These are phyloP conservation scores for Drosophila littoralis DNA, from an alignment of 1,140 invertebrate species.

Conservation along the genomic window DNA sequence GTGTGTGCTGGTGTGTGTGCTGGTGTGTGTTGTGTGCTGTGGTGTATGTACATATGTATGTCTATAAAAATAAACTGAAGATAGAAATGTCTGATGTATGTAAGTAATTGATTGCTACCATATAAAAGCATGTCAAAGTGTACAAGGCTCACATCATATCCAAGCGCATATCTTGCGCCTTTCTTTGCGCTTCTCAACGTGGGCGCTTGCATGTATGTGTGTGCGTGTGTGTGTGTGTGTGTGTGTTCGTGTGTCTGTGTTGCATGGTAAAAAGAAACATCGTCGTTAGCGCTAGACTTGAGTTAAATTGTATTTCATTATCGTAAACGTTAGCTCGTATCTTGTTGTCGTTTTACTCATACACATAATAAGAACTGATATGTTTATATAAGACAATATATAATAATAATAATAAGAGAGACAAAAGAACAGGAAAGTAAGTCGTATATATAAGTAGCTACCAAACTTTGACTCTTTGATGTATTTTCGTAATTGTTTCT, in stretches of 20 bases:
- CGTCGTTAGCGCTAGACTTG: conserved; percentile 56
- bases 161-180: conserved; percentile 22
- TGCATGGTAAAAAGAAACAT: conserved; percentile 50
- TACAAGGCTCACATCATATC: conserved; percentile 53
- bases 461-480: conserved; percentile 48
- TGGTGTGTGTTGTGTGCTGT: conserved; percentile 17
- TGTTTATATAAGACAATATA: conserved; percentile 65
- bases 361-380: conserved; percentile 70
- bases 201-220: background rate
- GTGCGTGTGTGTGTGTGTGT: conserved; percentile 14
- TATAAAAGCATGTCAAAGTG: conserved; percentile 70
- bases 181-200: conserved; percentile 46
- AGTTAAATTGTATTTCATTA: conserved; percentile 59
- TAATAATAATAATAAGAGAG: conserved; percentile 51
- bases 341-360: conserved; percentile 57
- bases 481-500: conserved; percentile 37
- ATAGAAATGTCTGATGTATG: conserved; percentile 57
- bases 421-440: conserved; percentile 58
- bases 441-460: conserved; percentile 62
- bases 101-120: conserved; percentile 58
- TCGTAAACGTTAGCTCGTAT: conserved; percentile 19
- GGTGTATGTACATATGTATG: conserved; percentile 75
- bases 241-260: conserved; percentile 22
- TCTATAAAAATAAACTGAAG: conserved; percentile 54
- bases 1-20: conserved; percentile 25